Conservation (phyloP, 2,797 vertebrate species). For the Alcedo quadribrachys region DNA sequence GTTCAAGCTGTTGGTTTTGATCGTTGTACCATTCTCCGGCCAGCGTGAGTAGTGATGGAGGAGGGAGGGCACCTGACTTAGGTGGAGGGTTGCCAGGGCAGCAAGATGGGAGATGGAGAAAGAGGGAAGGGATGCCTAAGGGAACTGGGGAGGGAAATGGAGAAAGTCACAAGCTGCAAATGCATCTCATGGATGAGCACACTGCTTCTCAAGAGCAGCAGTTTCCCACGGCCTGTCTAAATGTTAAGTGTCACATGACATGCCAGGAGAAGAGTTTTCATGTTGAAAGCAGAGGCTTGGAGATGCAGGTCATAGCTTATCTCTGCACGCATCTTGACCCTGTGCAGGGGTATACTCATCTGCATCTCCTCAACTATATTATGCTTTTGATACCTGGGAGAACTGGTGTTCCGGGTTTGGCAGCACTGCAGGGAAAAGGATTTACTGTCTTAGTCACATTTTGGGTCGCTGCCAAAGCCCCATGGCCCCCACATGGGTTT, state of each 20-base stretch:
- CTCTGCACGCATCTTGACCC: not conserved
- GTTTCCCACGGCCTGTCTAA: not conserved
- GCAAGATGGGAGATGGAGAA: not conserved
- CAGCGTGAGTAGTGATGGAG: slow-evolving; percentile 77
- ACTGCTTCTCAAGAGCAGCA: not conserved
- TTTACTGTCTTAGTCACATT: rapidly evolving
- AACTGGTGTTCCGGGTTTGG: not conserved
- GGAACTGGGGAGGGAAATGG: not conserved
- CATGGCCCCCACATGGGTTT: rapidly evolving
- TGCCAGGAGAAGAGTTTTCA: not conserved
- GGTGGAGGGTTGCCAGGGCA: not conserved
- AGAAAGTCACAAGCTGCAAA: not conserved
- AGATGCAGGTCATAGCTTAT: not conserved
- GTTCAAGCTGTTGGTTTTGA: slow-evolving; percentile 84
- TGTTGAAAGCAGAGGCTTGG: not conserved
- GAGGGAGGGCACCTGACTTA: not conserved
- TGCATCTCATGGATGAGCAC: not conserved
- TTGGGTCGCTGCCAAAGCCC: not conserved
- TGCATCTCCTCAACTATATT: not conserved
- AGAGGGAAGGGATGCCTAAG: not conserved
- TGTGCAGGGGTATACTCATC: not conserved
- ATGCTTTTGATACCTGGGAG: not conserved
- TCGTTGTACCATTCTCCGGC: slow-evolving; percentile 82
- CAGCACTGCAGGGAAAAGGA: not conserved
- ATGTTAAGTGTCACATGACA: rapidly evolving